phyloP scores from a whole-genome alignment of 2,888 invertebrate genomes.

The Ophioninae sp. region DNA sequence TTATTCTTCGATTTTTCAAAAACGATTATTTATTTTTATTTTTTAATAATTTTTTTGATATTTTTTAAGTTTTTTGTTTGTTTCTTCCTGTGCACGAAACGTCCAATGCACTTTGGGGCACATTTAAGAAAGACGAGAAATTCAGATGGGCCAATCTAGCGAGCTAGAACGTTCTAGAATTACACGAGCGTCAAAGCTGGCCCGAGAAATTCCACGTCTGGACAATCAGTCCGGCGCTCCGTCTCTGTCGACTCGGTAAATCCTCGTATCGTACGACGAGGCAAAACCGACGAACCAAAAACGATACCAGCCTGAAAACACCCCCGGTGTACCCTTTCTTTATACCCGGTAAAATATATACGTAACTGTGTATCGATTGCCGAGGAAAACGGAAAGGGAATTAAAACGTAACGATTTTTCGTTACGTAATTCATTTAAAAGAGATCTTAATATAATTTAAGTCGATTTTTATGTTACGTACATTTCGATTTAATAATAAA shows the following conservation, averaged over 20 bases:
- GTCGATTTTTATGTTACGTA: no score
- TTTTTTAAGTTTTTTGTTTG: neutral
- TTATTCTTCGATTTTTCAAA: no score
- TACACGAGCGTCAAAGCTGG: slow-evolving; percentile 50
- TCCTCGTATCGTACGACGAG: slow-evolving; percentile 63
- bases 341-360: neutral
- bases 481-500: no score
- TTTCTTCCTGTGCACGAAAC: neutral
- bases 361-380: neutral
- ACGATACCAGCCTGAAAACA: slow-evolving; percentile 10
- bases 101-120: neutral
- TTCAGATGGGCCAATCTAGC: slow-evolving; percentile 54
- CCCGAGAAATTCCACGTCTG: slow-evolving; percentile 69
- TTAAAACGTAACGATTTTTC: neutral
- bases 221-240: slow-evolving; percentile 74
- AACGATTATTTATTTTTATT: neutral
- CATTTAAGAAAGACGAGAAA: slow-evolving; percentile 36
- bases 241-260: slow-evolving; percentile 74
- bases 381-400: neutral
- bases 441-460: no score
- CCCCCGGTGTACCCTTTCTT: slow-evolving; percentile 23
- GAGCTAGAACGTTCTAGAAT: slow-evolving; percentile 8
- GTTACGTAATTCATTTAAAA: no score
- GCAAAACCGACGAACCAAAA: slow-evolving; percentile 26
- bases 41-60: no score